phyloP scores from a whole-genome alignment of 2,888 invertebrate genomes.

The Netelia melanura region DNA sequence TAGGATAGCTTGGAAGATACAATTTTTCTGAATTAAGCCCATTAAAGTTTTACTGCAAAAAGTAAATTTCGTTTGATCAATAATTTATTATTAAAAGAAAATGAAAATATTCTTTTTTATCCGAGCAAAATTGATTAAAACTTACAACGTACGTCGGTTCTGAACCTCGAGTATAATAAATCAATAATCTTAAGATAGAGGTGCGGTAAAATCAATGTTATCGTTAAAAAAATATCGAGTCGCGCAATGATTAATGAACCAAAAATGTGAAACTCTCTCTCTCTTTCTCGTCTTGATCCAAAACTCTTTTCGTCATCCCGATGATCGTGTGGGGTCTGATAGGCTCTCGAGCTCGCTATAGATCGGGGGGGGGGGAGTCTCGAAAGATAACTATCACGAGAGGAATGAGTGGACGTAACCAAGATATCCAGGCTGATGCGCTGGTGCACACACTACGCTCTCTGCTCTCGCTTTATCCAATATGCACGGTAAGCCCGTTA shows the following conservation, averaged over 20 bases:
- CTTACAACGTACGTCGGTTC: neutral
- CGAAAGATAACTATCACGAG: slow-evolving; percentile 45
- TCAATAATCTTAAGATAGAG: neutral
- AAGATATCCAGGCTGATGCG: slow-evolving; percentile 49
- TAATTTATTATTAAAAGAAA: neutral
- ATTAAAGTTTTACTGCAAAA: neutral
- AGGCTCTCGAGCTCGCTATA: slow-evolving; percentile 24
- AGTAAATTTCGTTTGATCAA: neutral
- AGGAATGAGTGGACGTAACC: slow-evolving; percentile 40
- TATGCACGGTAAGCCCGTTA: slow-evolving; percentile 14
- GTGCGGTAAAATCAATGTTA: neutral
- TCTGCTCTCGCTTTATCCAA: slow-evolving; percentile 28
- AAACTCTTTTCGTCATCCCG: slow-evolving; percentile 21
- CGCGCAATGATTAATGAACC: neutral
- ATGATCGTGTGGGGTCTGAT: slow-evolving; percentile 54
- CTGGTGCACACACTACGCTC: slow-evolving; percentile 33
- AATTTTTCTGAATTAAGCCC: neutral
- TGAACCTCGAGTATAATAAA: neutral
- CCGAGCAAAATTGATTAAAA: neutral
- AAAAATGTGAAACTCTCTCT: neutral
- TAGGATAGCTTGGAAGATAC: neutral
- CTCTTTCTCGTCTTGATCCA: neutral
- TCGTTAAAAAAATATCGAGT: neutral
- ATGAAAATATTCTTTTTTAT: neutral
- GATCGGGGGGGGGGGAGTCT: neutral